Conservation (phyloP, 2,888 invertebrate genomes). For the Trissolcus brochymenae region DNA sequence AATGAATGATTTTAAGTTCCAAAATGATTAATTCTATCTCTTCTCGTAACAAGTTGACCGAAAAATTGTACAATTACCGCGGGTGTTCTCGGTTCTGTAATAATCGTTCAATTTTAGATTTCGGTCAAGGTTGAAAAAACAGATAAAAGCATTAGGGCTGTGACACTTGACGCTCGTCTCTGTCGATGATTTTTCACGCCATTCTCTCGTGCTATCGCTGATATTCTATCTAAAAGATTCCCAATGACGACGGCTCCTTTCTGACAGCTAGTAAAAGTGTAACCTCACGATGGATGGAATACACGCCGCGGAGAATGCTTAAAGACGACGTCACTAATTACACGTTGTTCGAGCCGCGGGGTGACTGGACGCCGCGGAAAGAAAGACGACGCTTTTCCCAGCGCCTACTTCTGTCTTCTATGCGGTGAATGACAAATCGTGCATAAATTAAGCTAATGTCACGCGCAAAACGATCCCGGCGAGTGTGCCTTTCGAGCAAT, state of each 20-base stretch:
- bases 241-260: conserved; percentile 50
- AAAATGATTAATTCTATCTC: background rate
- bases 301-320: conserved; percentile 46
- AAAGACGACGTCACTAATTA: conserved; percentile 55
- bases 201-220: conserved; percentile 46
- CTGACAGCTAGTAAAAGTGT: conserved; percentile 48
- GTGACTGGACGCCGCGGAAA: conserved; percentile 5
- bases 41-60: background rate
- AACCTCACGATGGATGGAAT: conserved; percentile 47
- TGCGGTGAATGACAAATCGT: conserved; percentile 65
- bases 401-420: conserved; percentile 46
- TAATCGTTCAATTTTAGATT: conserved; percentile 33
- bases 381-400: conserved; percentile 45
- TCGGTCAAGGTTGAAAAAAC: conserved; percentile 47
- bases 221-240: conserved; percentile 47
- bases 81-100: conserved; percentile 5
- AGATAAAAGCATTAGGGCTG: conserved; percentile 48
- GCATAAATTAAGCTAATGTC: conserved; percentile 64
- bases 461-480: conserved; percentile 33
- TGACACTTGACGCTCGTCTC: conserved; percentile 47
- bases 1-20: too few relatives aligned
- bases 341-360: conserved; percentile 30
- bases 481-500: conserved; percentile 36
- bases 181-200: conserved; percentile 50
- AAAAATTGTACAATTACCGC: conserved; percentile 21